Percentiles rank a stretch among this genome's conserved stretches.
These are phyloP conservation scores for Ophioderma brevispina DNA, from an alignment of 35 echinoderm and acorn worm genomes.

Conservation along the genomic window DNA sequence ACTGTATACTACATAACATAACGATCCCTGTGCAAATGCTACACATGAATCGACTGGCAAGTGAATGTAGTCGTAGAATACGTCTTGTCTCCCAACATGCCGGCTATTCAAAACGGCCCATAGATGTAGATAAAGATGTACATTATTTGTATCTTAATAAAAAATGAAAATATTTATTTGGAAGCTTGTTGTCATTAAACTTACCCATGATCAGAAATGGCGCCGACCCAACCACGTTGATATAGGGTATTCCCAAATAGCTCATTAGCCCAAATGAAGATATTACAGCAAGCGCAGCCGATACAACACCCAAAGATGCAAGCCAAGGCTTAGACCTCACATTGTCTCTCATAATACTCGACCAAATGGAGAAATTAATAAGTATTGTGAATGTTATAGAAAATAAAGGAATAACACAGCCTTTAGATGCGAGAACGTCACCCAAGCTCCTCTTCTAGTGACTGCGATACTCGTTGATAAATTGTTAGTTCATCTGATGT, in stretches of 20 bases:
- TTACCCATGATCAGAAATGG: conserved; percentile 73
- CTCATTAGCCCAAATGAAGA: conserved; percentile 57
- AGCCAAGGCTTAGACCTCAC: conserved; percentile 58
- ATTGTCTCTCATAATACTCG: conserved; percentile 69
- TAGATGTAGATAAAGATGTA: too few relatives aligned
- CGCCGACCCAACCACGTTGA: conserved; percentile 54
- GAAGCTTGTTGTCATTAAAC: too few relatives aligned
- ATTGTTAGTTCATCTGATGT: not conserved
- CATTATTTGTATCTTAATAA: too few relatives aligned
- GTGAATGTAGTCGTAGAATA: too few relatives aligned
- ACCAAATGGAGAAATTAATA: conserved; percentile 36
- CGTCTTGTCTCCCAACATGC: too few relatives aligned
- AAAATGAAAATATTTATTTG: too few relatives aligned
- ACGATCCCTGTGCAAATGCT: too few relatives aligned
- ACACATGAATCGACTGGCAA: too few relatives aligned
- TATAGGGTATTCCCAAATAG: conserved; percentile 58
- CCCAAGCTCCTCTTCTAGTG: conserved; percentile 38
- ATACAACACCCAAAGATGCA: conserved; percentile 42
- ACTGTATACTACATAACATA: too few relatives aligned
- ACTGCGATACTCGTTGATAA: conserved; percentile 17
- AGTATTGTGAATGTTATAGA: conserved; percentile 32
- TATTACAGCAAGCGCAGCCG: conserved; percentile 44
- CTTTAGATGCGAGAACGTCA: too few relatives aligned
- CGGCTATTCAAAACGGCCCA: too few relatives aligned
- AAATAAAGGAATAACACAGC: too few relatives aligned